Percentiles rank a stretch among this genome's conserved stretches.
Conservation (phyloP, 64 coral and sea anemone species). For the Platygyra sinensis region DNA sequence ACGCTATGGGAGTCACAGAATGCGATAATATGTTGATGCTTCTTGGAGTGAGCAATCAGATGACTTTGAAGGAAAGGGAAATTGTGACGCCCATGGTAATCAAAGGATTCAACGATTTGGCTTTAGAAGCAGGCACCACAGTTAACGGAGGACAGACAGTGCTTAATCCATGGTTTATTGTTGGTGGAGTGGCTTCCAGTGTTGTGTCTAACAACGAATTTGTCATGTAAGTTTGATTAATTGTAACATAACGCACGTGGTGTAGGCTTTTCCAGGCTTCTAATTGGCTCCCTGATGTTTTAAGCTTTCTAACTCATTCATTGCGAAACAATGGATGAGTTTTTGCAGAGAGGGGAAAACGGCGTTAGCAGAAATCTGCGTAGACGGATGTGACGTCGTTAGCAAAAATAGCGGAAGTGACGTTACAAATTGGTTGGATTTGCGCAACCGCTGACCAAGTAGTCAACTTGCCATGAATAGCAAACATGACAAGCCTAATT, state of each 20-base stretch:
- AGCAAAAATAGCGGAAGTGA: no score
- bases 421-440: no score
- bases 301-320: no score
- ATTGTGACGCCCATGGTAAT: slow-evolving; percentile 86
- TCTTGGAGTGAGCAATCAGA: slow-evolving; percentile 92
- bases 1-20: slow-evolving; percentile 91
- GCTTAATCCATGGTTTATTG: slow-evolving; percentile 94
- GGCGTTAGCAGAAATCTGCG: no score
- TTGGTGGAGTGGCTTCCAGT: slow-evolving; percentile 86
- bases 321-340: no score
- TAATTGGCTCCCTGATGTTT: no score
- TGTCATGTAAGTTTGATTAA: slow-evolving; percentile 79
- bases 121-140: slow-evolving; percentile 81
- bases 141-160: slow-evolving; percentile 96
- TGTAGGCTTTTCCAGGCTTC: background rate
- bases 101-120: slow-evolving; percentile 91
- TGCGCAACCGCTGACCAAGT: no score
- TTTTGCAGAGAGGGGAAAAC: no score
- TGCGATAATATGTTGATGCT: slow-evolving; percentile 99
- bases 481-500: no score
- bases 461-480: no score
- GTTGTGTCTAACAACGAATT: slow-evolving; percentile 74
- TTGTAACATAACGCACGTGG: background rate
- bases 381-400: no score
- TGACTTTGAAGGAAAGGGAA: slow-evolving; percentile 85